These are phyloP conservation scores for Edolisoma coerulescens DNA, from an alignment of 2,113 vertebrate genomes.

Conservation along the genomic window DNA sequence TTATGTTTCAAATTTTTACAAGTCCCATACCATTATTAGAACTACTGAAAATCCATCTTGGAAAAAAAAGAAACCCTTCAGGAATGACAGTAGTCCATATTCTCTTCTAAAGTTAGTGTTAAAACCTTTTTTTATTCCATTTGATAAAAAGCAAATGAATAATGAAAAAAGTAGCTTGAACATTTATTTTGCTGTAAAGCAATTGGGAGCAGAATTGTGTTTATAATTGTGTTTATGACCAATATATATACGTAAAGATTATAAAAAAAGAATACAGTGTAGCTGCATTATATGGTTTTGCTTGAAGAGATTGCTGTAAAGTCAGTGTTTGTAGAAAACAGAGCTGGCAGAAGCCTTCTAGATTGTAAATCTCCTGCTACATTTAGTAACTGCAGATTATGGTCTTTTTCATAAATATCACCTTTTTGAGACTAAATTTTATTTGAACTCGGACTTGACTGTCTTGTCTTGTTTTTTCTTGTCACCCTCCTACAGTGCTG, in stretches of 20 bases:
- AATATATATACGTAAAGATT: not conserved
- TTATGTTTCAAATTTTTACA: not conserved
- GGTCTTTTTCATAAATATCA: not conserved
- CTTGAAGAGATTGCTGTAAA: not conserved
- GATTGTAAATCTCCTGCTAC: not conserved
- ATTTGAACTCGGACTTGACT: not conserved
- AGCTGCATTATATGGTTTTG: not conserved
- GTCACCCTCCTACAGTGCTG: not conserved
- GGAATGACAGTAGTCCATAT: not conserved
- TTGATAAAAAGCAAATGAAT: not conserved
- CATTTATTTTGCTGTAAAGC: not conserved
- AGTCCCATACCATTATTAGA: not conserved
- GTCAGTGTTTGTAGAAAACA: not conserved
- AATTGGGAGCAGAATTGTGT: not conserved
- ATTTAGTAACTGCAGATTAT: not conserved
- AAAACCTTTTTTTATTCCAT: not conserved
- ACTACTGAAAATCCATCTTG: not conserved
- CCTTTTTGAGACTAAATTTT: not conserved
- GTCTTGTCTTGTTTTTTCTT: not conserved
- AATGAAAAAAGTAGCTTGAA: not conserved
- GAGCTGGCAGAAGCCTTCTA: not conserved
- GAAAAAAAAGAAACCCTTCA: not conserved
- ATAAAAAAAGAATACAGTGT: not conserved
- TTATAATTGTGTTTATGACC: not conserved
- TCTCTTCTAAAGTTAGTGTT: not conserved